A percentile compares a stretch with the other conserved stretches of the same genome.
phyloP scores from a whole-genome alignment of 2,888 invertebrate genomes.

The Sericinus montela region DNA sequence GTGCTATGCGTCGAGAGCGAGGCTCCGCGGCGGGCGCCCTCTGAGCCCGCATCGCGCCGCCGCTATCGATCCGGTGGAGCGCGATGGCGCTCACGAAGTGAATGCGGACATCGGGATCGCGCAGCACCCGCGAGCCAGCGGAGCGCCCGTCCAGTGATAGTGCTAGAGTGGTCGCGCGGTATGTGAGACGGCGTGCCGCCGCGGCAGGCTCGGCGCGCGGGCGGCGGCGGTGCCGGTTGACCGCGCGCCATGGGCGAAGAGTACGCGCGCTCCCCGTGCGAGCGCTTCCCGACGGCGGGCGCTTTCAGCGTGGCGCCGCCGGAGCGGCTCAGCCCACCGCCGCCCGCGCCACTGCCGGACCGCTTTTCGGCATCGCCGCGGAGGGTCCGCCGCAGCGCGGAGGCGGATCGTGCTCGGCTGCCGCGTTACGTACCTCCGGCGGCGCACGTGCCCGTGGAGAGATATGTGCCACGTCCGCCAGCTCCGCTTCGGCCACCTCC shows the following conservation, averaged over 20 bases:
- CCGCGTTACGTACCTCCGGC: conserved; percentile 83
- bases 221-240: conserved; percentile 72
- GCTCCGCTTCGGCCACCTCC: conserved; percentile 67
- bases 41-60: conserved; percentile 68
- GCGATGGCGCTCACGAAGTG: conserved; percentile 68
- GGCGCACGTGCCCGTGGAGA: conserved; percentile 85
- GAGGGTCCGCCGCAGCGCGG: conserved; percentile 82
- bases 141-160: conserved; percentile 59
- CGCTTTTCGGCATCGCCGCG: conserved; percentile 77
- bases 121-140: conserved; percentile 57
- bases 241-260: conserved; percentile 77
- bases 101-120: conserved; percentile 73
- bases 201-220: conserved; percentile 64
- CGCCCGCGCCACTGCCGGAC: conserved; percentile 81
- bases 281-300: conserved; percentile 76
- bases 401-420: conserved; percentile 81
- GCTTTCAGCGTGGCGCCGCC: conserved; percentile 82
- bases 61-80: conserved; percentile 65
- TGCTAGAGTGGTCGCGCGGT: conserved; percentile 60
- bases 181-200: conserved; percentile 66
- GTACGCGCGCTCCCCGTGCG: conserved; percentile 76
- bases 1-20: conserved; percentile 55
- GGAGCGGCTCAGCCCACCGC: conserved; percentile 81
- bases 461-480: conserved; percentile 83
- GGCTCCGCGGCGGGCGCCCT: conserved; percentile 56